phyloP scores from a whole-genome alignment of 2,113 vertebrate species.

The Anser brachyrhynchus region DNA sequence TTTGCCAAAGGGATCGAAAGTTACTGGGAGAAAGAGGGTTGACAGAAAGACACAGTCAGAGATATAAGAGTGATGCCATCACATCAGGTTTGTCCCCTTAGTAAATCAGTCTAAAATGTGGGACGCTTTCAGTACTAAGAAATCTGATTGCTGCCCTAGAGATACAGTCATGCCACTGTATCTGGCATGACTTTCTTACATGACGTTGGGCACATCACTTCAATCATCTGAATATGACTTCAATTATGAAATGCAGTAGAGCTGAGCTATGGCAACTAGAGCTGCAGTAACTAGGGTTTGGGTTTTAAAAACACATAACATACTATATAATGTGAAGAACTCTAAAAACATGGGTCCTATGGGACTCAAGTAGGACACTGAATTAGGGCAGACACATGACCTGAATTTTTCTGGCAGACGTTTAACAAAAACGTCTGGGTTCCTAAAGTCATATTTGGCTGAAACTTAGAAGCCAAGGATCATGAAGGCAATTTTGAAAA shows the following conservation, averaged over 20 bases:
- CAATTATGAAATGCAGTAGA: neutral
- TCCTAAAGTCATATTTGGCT: neutral
- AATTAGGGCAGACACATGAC: neutral
- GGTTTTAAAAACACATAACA: neutral
- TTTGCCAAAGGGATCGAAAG: neutral
- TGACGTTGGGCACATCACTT: neutral
- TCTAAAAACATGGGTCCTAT: neutral
- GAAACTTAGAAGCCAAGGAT: neutral
- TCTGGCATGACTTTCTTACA: neutral
- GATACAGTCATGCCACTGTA: neutral
- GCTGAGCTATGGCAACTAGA: neutral
- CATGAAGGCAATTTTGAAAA: neutral
- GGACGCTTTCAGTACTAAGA: neutral
- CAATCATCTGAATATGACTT: neutral
- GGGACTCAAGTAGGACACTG: neutral
- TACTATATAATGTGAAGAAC: neutral
- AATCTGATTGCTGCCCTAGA: conserved; percentile 4
- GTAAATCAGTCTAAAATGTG: conserved; percentile 31
- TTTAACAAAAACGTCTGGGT: neutral
- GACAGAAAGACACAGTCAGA: neutral
- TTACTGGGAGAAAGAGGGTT: neutral
- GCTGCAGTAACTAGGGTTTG: neutral
- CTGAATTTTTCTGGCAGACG: neutral
- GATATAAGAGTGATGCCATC: neutral
- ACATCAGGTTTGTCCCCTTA: neutral